Evolutionary conservation across 2,113 vertebrate genomes (phyloP).

Genomic region (Papio anubis): DNA sequence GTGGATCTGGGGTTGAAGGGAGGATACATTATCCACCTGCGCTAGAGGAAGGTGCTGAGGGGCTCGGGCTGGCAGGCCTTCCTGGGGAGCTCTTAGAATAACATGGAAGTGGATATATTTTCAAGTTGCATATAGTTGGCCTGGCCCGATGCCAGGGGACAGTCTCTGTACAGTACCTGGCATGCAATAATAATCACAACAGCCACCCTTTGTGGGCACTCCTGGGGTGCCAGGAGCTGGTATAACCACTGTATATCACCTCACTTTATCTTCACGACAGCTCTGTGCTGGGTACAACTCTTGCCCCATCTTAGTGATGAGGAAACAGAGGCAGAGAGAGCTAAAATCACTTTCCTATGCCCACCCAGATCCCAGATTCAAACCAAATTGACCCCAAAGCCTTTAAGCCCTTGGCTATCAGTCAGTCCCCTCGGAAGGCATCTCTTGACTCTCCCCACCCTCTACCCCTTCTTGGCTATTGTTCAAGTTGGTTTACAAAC

Average conservation of each 20-base stretch:
- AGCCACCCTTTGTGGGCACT: neutral
- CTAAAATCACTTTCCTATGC: neutral
- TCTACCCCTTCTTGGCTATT: rapidly evolving
- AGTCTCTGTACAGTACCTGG: neutral
- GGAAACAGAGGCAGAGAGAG: neutral
- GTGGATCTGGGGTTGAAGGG: neutral
- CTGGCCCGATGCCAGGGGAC: neutral
- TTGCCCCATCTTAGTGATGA: too few relatives aligned
- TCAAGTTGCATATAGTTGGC: neutral
- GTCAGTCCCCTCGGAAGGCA: rapidly evolving
- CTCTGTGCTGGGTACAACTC: rapidly evolving
- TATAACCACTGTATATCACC: rapidly evolving
- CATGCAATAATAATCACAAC: rapidly evolving
- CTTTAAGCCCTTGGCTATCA: rapidly evolving
- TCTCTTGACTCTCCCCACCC: rapidly evolving
- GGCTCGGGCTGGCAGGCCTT: neutral
- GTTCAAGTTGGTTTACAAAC: rapidly evolving
- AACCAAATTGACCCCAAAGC: too few relatives aligned
- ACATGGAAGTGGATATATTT: neutral
- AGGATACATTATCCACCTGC: rapidly evolving
- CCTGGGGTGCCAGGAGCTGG: rapidly evolving
- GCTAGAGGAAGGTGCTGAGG: neutral
- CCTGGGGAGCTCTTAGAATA: neutral
- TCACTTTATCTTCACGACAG: rapidly evolving
- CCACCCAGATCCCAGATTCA: neutral